Percentiles rank a stretch among this genome's conserved stretches.
phyloP scores from a whole-genome alignment of 2,113 vertebrate genomes.

The Thamnaconus septentrionalis region DNA sequence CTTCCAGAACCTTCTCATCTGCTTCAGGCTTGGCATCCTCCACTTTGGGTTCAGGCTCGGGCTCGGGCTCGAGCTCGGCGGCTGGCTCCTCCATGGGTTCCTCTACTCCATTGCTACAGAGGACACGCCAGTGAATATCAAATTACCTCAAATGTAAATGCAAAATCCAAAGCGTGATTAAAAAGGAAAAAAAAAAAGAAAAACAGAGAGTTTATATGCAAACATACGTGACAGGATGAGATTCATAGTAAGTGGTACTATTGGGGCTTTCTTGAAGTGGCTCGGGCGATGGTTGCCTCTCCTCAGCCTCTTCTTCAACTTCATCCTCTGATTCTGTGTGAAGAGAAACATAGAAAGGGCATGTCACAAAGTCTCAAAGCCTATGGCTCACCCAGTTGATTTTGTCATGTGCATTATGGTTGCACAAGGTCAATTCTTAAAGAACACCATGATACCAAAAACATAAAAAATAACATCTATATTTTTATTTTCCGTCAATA shows the following conservation, averaged over 20 bases:
- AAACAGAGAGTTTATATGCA: background rate
- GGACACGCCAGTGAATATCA: background rate
- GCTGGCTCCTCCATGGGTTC: constrained; percentile 74
- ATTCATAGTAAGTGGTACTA: constrained; percentile 85
- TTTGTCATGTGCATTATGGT: background rate
- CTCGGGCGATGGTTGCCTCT: constrained; percentile 88
- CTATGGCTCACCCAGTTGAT: background rate
- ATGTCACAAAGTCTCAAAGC: background rate
- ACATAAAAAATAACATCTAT: too few relatives aligned
- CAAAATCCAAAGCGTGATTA: background rate
- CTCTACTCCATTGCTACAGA: constrained; percentile 72
- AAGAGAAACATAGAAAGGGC: background rate
- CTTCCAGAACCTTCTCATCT: constrained; percentile 88
- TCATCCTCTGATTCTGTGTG: constrained; percentile 92
- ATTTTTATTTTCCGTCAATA: too few relatives aligned
- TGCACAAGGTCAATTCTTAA: background rate
- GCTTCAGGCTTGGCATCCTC: constrained; percentile 85
- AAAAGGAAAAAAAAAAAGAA: background rate
- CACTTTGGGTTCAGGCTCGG: constrained; percentile 76
- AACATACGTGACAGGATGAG: constrained; percentile 87
- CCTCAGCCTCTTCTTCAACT: constrained; percentile 91
- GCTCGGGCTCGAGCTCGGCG: constrained; percentile 68
- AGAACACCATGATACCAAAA: too few relatives aligned
- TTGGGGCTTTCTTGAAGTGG: constrained; percentile 88
- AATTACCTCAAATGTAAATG: background rate